phyloP scores from a whole-genome alignment of 1,140 invertebrate species.

The Matsumurasca onukii region DNA sequence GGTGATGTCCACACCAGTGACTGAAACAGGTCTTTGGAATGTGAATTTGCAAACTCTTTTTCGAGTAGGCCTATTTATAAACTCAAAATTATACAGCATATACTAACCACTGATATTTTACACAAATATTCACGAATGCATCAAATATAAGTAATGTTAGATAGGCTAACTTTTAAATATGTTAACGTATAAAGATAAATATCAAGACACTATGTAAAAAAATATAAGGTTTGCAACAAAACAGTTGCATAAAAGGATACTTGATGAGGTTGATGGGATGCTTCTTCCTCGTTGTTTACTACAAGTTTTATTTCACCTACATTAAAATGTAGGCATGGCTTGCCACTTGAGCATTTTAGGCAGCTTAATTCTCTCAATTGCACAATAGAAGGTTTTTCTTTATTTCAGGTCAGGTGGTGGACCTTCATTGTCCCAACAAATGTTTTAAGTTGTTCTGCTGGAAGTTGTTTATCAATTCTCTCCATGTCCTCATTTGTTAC shows the following conservation, averaged over 20 bases:
- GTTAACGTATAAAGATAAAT: no score
- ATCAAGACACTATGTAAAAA: no score
- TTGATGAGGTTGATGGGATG: slow-evolving; percentile 27
- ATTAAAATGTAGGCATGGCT: slow-evolving; percentile 23
- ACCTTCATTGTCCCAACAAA: slow-evolving; percentile 28
- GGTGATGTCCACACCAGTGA: background rate
- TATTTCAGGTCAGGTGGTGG: slow-evolving; percentile 25
- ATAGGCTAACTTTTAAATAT: no score
- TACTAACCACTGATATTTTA: no score
- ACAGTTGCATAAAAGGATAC: slow-evolving; percentile 28
- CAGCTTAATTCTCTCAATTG: slow-evolving; percentile 28
- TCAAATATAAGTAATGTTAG: no score
- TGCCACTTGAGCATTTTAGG: slow-evolving; percentile 25
- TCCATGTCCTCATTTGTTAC: slow-evolving; percentile 19
- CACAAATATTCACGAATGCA: background rate
- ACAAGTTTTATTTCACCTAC: slow-evolving; percentile 21
- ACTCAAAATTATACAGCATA: no score
- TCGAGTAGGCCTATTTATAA: no score
- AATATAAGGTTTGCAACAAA: background rate
- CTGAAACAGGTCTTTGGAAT: background rate
- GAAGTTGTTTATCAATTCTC: slow-evolving; percentile 18
- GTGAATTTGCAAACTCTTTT: background rate
- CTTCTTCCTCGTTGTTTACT: slow-evolving; percentile 11
- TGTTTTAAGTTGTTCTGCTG: slow-evolving; percentile 13
- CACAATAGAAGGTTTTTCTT: slow-evolving; percentile 22